Evolutionary conservation across 2,113 vertebrate species (phyloP).

Genomic region (Tringa solitaria): DNA sequence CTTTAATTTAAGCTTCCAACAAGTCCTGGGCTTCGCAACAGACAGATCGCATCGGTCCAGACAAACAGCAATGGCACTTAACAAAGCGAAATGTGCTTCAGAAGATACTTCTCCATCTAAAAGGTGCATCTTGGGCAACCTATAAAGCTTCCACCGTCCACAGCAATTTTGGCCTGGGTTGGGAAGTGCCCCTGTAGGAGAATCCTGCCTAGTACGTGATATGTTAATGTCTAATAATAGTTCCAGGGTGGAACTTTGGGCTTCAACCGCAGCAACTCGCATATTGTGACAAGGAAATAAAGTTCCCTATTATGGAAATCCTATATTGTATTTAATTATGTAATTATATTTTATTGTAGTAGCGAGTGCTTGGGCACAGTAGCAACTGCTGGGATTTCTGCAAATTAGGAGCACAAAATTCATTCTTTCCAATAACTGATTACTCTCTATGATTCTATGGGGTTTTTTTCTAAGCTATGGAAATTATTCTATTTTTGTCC

Average conservation of each 20-base stretch:
- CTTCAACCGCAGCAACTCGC: conserved; percentile 36
- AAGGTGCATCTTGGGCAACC: not conserved
- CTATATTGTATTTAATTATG: conserved; percentile 73
- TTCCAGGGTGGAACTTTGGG: not conserved
- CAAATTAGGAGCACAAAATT: conserved; percentile 53
- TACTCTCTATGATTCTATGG: conserved; percentile 52
- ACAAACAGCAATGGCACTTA: not conserved
- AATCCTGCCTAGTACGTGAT: not conserved
- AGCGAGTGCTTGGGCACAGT: conserved; percentile 45
- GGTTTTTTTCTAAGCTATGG: not conserved
- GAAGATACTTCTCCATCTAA: not conserved
- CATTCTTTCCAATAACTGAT: conserved; percentile 55
- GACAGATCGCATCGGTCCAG: not conserved
- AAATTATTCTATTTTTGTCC: conserved; percentile 52
- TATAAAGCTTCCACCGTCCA: not conserved
- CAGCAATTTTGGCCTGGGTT: not conserved
- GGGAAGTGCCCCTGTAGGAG: not conserved
- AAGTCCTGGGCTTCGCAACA: not conserved
- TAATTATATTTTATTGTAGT: conserved; percentile 74
- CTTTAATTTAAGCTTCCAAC: not conserved
- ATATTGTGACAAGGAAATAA: conserved; percentile 66
- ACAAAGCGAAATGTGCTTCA: not conserved
- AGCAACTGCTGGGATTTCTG: conserved; percentile 48
- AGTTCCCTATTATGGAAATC: conserved; percentile 70
- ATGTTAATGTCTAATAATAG: not conserved